phyloP scores from a whole-genome alignment of 2,113 vertebrate genomes.

The Pungitius pungitius region DNA sequence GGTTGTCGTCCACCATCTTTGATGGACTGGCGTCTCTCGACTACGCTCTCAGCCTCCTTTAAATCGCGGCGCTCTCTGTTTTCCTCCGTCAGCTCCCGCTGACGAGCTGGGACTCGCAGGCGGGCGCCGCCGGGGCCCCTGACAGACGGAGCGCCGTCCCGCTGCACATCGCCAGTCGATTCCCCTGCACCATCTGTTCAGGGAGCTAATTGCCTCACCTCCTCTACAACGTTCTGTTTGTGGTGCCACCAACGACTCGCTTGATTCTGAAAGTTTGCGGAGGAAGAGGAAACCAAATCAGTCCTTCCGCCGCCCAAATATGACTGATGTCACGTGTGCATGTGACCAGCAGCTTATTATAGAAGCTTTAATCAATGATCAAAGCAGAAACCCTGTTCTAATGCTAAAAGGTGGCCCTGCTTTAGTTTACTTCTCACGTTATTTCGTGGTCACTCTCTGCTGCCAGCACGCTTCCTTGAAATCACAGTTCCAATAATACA shows the following conservation, averaged over 20 bases:
- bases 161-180: constrained; percentile 23
- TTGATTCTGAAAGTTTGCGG: constrained; percentile 11
- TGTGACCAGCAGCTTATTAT: background rate
- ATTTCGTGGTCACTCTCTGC: no score
- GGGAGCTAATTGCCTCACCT: constrained; percentile 28
- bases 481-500: background rate
- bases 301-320: background rate
- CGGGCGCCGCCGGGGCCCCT: constrained; percentile 20
- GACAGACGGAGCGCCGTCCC: constrained; percentile 43
- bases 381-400: background rate
- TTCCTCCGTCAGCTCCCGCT: background rate
- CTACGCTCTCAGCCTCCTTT: no score
- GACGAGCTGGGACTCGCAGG: constrained; percentile 22
- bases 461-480: no score
- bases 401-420: background rate
- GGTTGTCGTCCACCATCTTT: constrained; percentile 19
- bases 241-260: background rate
- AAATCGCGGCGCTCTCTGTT: no score
- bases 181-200: constrained; percentile 47
- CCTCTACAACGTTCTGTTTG: background rate
- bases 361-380: background rate
- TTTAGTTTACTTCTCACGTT: no score
- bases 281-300: background rate
- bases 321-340: background rate
- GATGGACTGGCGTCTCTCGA: no score